Percentiles rank a stretch among this genome's conserved stretches.
Conservation (phyloP, 2,113 vertebrate species). For the Paraplagusia blochii region DNA sequence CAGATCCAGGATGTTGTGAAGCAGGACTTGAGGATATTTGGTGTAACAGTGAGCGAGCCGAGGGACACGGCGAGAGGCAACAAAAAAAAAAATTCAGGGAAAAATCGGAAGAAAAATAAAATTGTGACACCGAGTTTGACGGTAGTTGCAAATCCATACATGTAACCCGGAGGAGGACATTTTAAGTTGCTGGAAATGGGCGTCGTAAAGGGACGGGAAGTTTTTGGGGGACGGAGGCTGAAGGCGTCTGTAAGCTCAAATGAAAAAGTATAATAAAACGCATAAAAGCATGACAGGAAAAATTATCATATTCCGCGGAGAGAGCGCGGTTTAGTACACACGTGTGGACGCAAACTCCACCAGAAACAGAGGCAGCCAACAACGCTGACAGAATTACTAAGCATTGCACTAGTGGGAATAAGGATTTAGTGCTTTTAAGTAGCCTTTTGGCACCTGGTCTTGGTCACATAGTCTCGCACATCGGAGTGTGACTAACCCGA, state of each 20-base stretch:
- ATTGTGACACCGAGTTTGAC: constrained; percentile 11
- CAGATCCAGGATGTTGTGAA: no score
- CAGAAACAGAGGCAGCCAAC: constrained; percentile 28
- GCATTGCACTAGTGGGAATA: constrained; percentile 21
- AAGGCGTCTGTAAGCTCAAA: constrained; percentile 28
- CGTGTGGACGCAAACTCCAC: constrained; percentile 29
- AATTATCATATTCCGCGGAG: constrained; percentile 33
- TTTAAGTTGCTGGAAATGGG: constrained; percentile 44
- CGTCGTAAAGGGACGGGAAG: constrained; percentile 45
- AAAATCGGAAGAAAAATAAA: constrained; percentile 11
- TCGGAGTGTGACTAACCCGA: neutral
- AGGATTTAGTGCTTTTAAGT: constrained; percentile 38
- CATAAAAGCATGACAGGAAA: constrained; percentile 14
- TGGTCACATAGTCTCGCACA: constrained; percentile 13
- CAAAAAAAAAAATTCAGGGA: no score
- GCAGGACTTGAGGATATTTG: no score
- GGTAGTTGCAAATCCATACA: constrained; percentile 34
- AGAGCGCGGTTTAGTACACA: constrained; percentile 28
- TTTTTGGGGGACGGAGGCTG: constrained; percentile 22
- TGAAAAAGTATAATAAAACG: constrained; percentile 26
- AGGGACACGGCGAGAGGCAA: no score
- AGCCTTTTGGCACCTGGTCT: constrained; percentile 29
- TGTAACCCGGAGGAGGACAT: constrained; percentile 37
- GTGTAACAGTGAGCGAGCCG: no score
- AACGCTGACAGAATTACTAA: constrained; percentile 34